These are phyloP conservation scores for Bubo bubo DNA, from an alignment of 2,113 vertebrate genomes.

Conservation along the genomic window DNA sequence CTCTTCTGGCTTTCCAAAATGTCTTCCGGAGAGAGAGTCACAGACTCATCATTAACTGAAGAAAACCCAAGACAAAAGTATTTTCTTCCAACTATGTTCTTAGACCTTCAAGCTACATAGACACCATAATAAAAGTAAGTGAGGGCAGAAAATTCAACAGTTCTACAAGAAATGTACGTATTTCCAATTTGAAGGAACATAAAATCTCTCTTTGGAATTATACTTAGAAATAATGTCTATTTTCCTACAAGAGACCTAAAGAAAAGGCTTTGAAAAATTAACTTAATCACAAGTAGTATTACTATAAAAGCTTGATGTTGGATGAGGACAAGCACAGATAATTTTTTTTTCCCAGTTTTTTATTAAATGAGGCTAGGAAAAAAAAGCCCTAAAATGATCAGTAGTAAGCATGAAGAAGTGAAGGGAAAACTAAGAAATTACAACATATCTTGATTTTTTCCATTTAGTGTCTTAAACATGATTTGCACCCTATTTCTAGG, in stretches of 20 bases:
- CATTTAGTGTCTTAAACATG: not conserved
- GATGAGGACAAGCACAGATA: not conserved
- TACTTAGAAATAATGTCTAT: not conserved
- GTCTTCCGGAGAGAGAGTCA: not conserved
- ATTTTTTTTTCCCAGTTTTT: not conserved
- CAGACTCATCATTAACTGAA: not conserved
- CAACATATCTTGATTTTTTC: not conserved
- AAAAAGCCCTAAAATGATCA: not conserved
- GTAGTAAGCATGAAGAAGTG: not conserved
- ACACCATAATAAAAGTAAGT: not conserved
- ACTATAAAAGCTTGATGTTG: not conserved
- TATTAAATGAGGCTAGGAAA: not conserved
- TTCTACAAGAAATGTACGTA: accelerated
- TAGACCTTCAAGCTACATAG: not conserved
- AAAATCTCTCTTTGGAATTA: not conserved
- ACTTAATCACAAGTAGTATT: not conserved
- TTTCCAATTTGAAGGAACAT: not conserved
- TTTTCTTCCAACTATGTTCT: not conserved
- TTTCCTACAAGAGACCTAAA: not conserved
- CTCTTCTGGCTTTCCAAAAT: not conserved
- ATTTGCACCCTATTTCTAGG: not conserved
- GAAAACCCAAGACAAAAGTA: not conserved
- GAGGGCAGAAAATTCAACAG: not conserved
- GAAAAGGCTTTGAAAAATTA: not conserved
- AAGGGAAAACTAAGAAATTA: not conserved